phyloP scores from a whole-genome alignment of 2,797 vertebrate genomes.

The Molossus molossus region DNA sequence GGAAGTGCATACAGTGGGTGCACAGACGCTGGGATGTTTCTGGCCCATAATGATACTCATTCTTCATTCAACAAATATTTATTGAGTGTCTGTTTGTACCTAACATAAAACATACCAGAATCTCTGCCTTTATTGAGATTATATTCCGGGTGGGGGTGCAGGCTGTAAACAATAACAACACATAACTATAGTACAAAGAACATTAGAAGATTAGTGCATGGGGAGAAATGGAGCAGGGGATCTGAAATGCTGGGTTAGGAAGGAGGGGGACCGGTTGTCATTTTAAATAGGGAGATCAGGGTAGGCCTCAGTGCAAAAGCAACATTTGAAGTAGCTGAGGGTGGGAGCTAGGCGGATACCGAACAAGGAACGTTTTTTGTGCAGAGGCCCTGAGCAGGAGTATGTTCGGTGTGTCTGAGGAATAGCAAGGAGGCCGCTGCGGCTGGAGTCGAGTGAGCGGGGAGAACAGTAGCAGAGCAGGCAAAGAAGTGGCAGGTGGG shows the following conservation, averaged over 20 bases:
- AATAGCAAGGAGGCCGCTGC: not conserved
- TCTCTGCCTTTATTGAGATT: not conserved
- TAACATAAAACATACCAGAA: not conserved
- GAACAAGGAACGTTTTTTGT: not conserved
- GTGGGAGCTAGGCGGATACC: not conserved
- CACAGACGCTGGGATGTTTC: not conserved
- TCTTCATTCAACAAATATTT: constrained; percentile 3
- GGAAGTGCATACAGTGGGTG: not conserved
- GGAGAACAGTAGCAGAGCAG: not conserved
- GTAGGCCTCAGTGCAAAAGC: not conserved
- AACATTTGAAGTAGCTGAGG: not conserved
- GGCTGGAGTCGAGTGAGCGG: not conserved
- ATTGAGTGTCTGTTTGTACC: not conserved
- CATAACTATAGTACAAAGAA: not conserved
- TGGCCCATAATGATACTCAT: not conserved
- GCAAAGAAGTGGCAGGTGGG: not conserved
- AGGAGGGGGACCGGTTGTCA: not conserved
- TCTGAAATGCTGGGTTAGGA: not conserved
- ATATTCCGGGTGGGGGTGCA: not conserved
- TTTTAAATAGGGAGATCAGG: not conserved
- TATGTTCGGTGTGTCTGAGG: not conserved
- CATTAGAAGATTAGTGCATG: not conserved
- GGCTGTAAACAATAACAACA: not conserved
- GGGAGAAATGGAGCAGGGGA: not conserved
- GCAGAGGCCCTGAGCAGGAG: not conserved